phyloP scores from a whole-genome alignment of 1,140 invertebrate species.

The Nixonia krombeini region DNA sequence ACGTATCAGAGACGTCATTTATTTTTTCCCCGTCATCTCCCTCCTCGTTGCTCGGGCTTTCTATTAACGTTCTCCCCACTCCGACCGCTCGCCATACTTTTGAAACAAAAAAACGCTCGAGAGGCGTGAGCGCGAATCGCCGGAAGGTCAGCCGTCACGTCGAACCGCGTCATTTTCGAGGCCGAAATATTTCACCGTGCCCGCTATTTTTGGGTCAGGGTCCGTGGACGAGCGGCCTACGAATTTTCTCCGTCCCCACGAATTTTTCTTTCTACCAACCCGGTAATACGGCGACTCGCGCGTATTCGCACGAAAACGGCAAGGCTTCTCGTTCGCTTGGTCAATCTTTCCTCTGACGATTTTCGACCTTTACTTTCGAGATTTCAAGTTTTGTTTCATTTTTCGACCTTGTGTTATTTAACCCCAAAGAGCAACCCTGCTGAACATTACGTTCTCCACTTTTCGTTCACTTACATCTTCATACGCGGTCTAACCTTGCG shows the following conservation, averaged over 20 bases:
- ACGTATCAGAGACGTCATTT: conserved; percentile 24
- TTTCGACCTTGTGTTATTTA: too few relatives aligned
- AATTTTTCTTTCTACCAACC: neutral
- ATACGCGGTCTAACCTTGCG: too few relatives aligned
- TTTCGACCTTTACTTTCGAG: too few relatives aligned
- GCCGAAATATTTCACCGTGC: conserved; percentile 38
- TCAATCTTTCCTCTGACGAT: too few relatives aligned
- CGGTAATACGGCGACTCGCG: too few relatives aligned
- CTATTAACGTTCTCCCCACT: conserved; percentile 6
- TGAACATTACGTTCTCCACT: too few relatives aligned
- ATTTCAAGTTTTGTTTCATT: too few relatives aligned
- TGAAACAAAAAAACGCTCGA: conserved; percentile 8
- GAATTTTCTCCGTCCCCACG: conserved; percentile 15
- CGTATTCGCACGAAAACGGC: too few relatives aligned
- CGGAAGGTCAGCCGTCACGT: conserved; percentile 33
- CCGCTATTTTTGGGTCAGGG: conserved; percentile 53
- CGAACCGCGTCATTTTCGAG: conserved; percentile 34
- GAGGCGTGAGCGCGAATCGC: conserved; percentile 7
- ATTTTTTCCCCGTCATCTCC: conserved; percentile 14
- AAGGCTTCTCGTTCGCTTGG: too few relatives aligned
- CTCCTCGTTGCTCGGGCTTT: conserved; percentile 14
- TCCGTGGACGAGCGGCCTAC: conserved; percentile 8
- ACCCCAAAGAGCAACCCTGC: too few relatives aligned
- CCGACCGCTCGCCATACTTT: conserved; percentile 7
- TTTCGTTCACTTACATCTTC: too few relatives aligned